A percentile compares a stretch with the other conserved stretches of the same genome.
Conservation (phyloP, 2,113 vertebrate species). For the Mustela lutreola region DNA sequence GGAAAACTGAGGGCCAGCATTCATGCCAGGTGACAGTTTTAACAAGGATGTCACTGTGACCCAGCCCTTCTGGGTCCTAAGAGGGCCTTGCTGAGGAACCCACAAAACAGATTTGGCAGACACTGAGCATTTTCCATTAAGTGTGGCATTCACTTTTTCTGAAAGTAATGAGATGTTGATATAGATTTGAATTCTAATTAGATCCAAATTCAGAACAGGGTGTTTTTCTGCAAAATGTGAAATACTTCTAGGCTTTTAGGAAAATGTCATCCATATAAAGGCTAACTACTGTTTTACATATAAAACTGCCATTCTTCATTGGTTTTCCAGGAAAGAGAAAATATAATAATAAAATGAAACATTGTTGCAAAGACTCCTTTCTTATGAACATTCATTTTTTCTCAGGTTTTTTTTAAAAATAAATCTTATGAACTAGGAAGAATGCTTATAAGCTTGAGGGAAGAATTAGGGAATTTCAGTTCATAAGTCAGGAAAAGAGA, state of each 20-base stretch:
- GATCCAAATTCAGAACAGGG: conserved; percentile 33
- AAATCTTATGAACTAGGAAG: conserved; percentile 36
- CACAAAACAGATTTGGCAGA: background rate
- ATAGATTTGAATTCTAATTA: conserved; percentile 74
- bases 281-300: conserved; percentile 67
- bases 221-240: conserved; percentile 71
- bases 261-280: conserved; percentile 62
- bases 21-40: background rate
- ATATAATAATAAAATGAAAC: conserved; percentile 3
- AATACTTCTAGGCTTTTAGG: conserved; percentile 68
- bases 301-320: conserved; percentile 64
- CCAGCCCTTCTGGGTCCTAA: conserved; percentile 44
- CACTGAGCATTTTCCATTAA: background rate
- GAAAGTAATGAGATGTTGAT: conserved; percentile 65
- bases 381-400: conserved; percentile 47
- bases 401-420: background rate
- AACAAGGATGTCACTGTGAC: conserved; percentile 46
- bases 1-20: conserved; percentile 47
- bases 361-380: conserved; percentile 21
- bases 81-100: background rate
- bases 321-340: conserved; percentile 59
- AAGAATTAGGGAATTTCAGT: conserved; percentile 22
- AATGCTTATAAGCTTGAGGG: background rate
- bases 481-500: conserved; percentile 22
- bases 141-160: conserved; percentile 12